Evolutionary conservation across 2,113 vertebrate species (phyloP).

Genomic region (Anguilla japonica): DNA sequence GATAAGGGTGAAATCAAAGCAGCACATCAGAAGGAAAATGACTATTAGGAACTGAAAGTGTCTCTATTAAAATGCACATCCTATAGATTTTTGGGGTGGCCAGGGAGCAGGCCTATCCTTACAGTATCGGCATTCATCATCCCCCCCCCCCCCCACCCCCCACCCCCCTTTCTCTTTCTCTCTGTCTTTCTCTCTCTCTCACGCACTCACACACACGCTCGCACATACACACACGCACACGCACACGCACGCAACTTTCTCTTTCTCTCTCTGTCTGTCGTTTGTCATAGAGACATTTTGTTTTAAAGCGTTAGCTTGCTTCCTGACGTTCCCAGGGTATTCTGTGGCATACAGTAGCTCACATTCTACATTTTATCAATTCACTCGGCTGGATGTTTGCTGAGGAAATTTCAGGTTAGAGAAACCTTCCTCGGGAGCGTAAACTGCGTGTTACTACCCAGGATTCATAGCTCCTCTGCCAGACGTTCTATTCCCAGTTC

Average conservation of each 20-base stretch:
- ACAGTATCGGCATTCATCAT: conserved; percentile 4
- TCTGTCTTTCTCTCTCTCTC: not conserved
- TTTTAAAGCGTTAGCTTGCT: not conserved
- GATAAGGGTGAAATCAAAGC: conserved; percentile 77
- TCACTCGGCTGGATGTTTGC: not conserved
- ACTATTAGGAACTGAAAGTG: conserved; percentile 63
- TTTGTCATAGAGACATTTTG: not conserved
- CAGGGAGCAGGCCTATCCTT: conserved; percentile 48
- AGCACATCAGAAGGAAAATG: conserved; percentile 77
- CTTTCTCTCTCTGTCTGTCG: not conserved
- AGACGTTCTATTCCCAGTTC: not conserved
- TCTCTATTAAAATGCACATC: conserved; percentile 80
- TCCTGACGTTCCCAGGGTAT: not conserved
- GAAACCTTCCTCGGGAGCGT: not conserved
- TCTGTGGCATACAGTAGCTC: not conserved
- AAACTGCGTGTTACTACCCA: not conserved
- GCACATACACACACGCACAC: too few species aligned
- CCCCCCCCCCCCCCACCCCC: not conserved
- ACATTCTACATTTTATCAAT: not conserved
- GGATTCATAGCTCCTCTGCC: not conserved
- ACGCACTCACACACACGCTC: too few species aligned
- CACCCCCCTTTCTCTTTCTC: conserved; percentile 10
- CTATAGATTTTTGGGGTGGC: conserved; percentile 76
- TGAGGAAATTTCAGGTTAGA: not conserved
- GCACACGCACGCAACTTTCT: too few species aligned